Conservation (phyloP, 2,797 vertebrate genomes). For the Natrix natrix region DNA sequence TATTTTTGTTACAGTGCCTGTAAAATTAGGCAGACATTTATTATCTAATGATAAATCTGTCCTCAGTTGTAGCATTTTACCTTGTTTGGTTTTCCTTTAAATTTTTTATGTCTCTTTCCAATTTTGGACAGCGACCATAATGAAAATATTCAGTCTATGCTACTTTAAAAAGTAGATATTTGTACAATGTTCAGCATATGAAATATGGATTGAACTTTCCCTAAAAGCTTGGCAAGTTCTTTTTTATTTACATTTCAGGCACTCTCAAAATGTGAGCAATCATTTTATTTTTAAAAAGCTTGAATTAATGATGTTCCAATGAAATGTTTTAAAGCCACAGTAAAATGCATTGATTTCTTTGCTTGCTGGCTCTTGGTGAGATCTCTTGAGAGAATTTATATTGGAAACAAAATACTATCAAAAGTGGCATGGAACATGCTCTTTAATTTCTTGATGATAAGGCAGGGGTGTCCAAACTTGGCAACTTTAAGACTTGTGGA, state of each 20-base stretch:
- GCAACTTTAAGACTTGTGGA: no score
- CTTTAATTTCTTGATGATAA: neutral
- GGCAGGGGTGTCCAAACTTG: no score
- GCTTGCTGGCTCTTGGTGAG: constrained; percentile 43
- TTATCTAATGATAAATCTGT: neutral
- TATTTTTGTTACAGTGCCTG: neutral
- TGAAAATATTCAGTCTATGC: neutral
- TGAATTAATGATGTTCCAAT: constrained; percentile 45
- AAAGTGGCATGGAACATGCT: constrained; percentile 39
- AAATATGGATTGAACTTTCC: neutral
- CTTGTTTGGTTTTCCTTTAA: neutral
- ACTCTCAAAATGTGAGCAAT: constrained; percentile 44
- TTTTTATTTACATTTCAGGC: neutral
- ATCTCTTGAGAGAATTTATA: constrained; percentile 51
- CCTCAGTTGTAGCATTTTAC: neutral
- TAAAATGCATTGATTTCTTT: constrained; percentile 51
- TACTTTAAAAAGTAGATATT: neutral
- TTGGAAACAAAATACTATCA: constrained; percentile 52
- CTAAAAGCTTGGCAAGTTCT: neutral
- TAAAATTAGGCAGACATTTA: neutral
- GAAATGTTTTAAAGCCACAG: constrained; percentile 49
- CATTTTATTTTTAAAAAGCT: constrained; percentile 26
- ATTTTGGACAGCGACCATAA: neutral
- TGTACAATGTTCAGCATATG: neutral
- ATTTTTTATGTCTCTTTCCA: neutral